phyloP scores from a whole-genome alignment of 1,140 invertebrate genomes.

The Megalopta genalis region DNA sequence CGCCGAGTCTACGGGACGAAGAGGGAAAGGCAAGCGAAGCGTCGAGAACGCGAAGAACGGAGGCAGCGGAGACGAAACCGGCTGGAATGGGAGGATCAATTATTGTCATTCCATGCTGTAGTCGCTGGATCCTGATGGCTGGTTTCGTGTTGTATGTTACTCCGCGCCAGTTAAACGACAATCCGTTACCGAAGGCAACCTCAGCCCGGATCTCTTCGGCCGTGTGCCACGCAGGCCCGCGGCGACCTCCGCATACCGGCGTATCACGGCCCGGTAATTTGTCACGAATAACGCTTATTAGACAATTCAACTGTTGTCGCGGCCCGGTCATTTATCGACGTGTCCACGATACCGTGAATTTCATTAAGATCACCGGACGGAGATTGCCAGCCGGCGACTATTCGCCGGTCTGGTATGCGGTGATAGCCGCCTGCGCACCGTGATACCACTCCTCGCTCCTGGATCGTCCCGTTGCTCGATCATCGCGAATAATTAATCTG shows the following conservation, averaged over 20 bases:
- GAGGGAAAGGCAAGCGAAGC: slow-evolving; percentile 3
- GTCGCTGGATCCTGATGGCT: slow-evolving; percentile 73
- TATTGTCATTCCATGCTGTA: slow-evolving; percentile 77
- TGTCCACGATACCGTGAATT: slow-evolving; percentile 75
- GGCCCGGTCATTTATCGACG: slow-evolving; percentile 76
- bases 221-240: slow-evolving; percentile 29
- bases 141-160: slow-evolving; percentile 75
- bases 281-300: slow-evolving; percentile 79
- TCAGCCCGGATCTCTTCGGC: background rate
- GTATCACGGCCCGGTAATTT: slow-evolving; percentile 77
- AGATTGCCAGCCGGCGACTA: slow-evolving; percentile 31
- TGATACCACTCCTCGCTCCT: background rate
- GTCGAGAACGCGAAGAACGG: background rate
- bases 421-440: background rate
- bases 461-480: background rate
- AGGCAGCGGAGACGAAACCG: slow-evolving; percentile 26
- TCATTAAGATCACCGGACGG: slow-evolving; percentile 70
- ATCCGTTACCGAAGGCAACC: slow-evolving; percentile 70
- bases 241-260: slow-evolving; percentile 72
- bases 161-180: slow-evolving; percentile 72
- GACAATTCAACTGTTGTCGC: slow-evolving; percentile 72
- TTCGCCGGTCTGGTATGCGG: slow-evolving; percentile 28
- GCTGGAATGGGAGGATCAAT: slow-evolving; percentile 75
- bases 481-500: slow-evolving; percentile 28
- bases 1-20: background rate